Conservation (phyloP, 2,888 invertebrate genomes). For the Cryptophagus acutangulus region DNA sequence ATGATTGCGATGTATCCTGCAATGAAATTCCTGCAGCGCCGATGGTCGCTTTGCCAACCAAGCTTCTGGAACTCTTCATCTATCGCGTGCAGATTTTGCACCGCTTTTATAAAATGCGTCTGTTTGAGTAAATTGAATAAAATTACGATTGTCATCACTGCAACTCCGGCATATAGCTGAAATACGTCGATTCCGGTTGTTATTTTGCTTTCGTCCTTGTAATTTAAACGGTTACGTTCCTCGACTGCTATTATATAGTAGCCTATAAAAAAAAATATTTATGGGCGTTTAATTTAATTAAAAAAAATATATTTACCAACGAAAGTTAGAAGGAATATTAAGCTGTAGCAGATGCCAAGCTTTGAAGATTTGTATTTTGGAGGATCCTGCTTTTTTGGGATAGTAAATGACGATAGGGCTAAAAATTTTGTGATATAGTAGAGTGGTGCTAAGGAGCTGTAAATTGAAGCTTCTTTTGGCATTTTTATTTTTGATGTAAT, state of each 20-base stretch:
- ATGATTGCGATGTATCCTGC: too few species aligned
- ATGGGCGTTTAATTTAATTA: not conserved
- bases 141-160: slow-evolving; percentile 1
- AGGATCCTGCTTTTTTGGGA: not conserved
- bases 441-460: too few species aligned
- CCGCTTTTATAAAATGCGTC: not conserved
- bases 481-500: too few species aligned
- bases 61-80: not conserved
- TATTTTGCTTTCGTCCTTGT: not conserved
- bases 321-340: not conserved
- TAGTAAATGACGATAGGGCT: not conserved
- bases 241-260: not conserved
- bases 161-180: slow-evolving; percentile 1
- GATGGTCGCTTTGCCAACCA: not conserved
- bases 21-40: not conserved
- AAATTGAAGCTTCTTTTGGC: too few species aligned
- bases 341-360: not conserved
- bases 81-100: not conserved
- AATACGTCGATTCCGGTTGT: not conserved
- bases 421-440: too few species aligned
- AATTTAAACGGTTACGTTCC: slow-evolving; percentile 1
- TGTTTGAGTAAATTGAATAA: not conserved
- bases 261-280: not conserved
- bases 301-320: not conserved
- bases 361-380: not conserved